Base-by-base conservation (phyloP, 2,113 vertebrate genomes). In the Saccopteryx bilineata region DNA sequence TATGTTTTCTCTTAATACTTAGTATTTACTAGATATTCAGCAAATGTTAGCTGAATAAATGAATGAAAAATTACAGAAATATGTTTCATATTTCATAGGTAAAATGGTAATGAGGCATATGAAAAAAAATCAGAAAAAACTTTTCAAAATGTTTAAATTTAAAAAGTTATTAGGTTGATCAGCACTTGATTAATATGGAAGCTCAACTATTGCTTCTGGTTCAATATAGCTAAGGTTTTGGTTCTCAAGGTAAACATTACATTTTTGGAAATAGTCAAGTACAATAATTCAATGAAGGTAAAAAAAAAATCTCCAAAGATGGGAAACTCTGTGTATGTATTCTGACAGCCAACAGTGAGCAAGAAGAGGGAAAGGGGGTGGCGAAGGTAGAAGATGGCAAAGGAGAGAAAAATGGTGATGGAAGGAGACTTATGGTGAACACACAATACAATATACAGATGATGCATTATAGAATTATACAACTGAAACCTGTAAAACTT, bases 121-220 rank as follows among this genome's bases (percentile, higher is more conserved):
- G 14, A 71, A 78, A 84, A 84, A 87, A 50, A 63, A 8, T 31
- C 50, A 87, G 28, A 63, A 23, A 26, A 92, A 1, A 12, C 31
- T 82, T 50, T 94, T 96, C 7, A 65, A 87, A 92, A 54, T 50
- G 1, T 52, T 97, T 87, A 33, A 31, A 66, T 75, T 48, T 8
- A 90, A 75, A 15, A 9, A 14, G 19, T 11, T 46, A 19, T 91
- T 80, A 87, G 15, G 50, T 84, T 56, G 12, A 21, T 82, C 13
- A 50, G 2, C 23, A 56, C 24, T 93, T 28, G 12, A 58, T 84
- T 68, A 56, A 65, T 60, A 48, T 46, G 7, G 28, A 84, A 52
- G 56, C 7, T 91, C 26, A 61, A 18, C 18, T 50, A 8, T 66
- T 84, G 26, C 14, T 58, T 46, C 12, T 78, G 28, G 17, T 12